These are phyloP conservation scores for Myotis findleyi DNA, from an alignment of 2,797 vertebrate genomes.

Conservation along the genomic window DNA sequence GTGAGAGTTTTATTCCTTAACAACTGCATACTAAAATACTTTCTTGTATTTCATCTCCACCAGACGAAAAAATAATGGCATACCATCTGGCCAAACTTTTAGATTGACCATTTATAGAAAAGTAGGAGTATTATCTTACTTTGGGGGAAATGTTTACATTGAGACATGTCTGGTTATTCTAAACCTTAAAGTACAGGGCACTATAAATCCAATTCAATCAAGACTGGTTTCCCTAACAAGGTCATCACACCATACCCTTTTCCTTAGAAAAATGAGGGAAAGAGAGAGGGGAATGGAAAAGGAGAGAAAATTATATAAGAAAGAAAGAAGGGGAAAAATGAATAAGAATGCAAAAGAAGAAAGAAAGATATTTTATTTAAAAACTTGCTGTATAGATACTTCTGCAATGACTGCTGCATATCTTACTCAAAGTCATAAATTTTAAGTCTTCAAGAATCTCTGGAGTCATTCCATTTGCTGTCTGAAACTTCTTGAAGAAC, in stretches of 20 bases:
- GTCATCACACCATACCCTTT: not conserved
- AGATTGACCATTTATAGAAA: conserved; percentile 38
- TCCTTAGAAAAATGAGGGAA: not conserved
- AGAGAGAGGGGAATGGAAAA: not conserved
- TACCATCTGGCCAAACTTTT: conserved; percentile 33
- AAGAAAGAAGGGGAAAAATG: not conserved
- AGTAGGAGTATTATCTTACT: not conserved
- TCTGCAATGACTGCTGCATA: not conserved
- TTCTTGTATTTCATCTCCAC: not conserved
- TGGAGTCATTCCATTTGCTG: not conserved
- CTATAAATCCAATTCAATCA: not conserved
- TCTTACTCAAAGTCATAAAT: not conserved
- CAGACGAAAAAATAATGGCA: not conserved
- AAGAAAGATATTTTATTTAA: conserved; percentile 9
- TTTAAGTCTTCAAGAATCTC: not conserved
- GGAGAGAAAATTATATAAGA: not conserved
- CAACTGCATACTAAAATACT: conserved; percentile 9
- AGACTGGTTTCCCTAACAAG: not conserved
- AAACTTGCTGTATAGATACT: not conserved
- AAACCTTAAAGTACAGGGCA: conserved; percentile 9
- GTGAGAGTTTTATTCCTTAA: not conserved
- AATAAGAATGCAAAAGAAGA: not conserved
- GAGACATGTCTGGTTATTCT: not conserved
- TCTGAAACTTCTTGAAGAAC: not conserved
- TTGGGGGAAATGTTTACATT: not conserved